Evolutionary conservation across 2,888 invertebrate species (phyloP), one percentile per base, ranked within the genome.

Genomic region (Slavum lentiscoides): DNA sequence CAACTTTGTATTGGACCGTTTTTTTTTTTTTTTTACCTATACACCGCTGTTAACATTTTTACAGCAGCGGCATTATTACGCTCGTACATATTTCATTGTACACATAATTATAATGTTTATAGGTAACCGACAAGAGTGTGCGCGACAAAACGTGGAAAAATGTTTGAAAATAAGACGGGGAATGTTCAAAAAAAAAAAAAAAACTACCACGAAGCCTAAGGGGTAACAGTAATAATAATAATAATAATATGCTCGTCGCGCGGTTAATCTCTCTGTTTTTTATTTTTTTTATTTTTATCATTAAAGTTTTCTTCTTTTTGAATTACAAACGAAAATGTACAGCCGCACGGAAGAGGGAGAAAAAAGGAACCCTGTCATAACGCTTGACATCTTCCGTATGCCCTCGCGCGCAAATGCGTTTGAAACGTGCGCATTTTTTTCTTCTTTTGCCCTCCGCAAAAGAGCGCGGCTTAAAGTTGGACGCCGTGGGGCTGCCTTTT

Each of bases 281-380:
- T 61, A 11, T 30, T 30, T 58, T 64, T 62, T 37, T 62, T 64
- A 49, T 23, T 74, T 68, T 69, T 69, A 76, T 68, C 76, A 61
- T 76, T 76, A 58, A 76, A 76, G 69, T 76, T 75, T 74, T 64
- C 49, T 76, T 30, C 4, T 66, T 74, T 62, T 39, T 59, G 68
- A 76, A 76, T 76, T 13, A 11, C 49, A 49, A 49, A 61, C 67
- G n/a, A 75, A 30, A 75, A 67, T 43, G 67, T 49, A 59, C 76
- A 61, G 7, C 43, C 43, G n/a, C 6, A 43, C 7, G 30, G 30
- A 30, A 4, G 4, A n/a, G 9, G 43, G 43, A 43, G n/a, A 37
- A 53, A 53, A 53, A 17, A n/a, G n/a, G n/a, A n/a, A n/a, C n/a
- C n/a, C 15, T 37, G 30, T 76, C 76, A 76, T 76, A 76, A 76